Conservation (phyloP, 1,140 invertebrate species). For the Zaprionus africanus region DNA sequence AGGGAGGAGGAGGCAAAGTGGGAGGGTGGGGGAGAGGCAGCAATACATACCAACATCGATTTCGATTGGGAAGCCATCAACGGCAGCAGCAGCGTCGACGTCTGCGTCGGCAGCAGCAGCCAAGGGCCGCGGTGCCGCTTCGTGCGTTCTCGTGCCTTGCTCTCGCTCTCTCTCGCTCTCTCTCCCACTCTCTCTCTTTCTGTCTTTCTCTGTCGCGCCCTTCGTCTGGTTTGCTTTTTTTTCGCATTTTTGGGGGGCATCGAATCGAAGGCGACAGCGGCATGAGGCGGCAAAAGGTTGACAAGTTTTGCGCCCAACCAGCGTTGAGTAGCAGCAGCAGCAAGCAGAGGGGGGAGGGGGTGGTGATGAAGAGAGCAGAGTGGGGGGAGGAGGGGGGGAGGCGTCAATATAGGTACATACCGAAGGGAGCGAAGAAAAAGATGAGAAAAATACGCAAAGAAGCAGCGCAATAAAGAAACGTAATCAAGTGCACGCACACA, state of each 20-base stretch:
- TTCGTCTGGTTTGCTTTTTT: constrained; percentile 38
- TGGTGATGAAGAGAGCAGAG: no score
- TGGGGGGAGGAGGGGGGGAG: not conserved
- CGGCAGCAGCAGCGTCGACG: constrained; percentile 48
- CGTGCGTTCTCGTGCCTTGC: constrained; percentile 61
- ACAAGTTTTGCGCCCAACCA: constrained; percentile 56
- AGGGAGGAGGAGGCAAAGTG: not conserved
- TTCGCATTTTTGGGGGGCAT: constrained; percentile 35
- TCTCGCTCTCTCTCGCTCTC: constrained; percentile 22
- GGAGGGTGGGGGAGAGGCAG: not conserved
- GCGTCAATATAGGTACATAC: constrained; percentile 24
- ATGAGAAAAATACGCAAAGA: constrained; percentile 16
- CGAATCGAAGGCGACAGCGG: constrained; percentile 59
- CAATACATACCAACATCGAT: constrained; percentile 81
- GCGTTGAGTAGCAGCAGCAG: constrained; percentile 30
- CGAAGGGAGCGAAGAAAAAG: constrained; percentile 3
- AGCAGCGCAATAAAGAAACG: constrained; percentile 53
- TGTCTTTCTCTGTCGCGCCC: constrained; percentile 41
- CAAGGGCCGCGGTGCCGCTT: constrained; percentile 39
- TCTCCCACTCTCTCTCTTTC: not conserved
- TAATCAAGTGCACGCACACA: constrained; percentile 73
- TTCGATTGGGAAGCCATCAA: constrained; percentile 84
- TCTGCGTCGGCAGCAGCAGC: constrained; percentile 27
- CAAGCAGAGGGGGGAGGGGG: not conserved
- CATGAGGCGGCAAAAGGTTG: constrained; percentile 35